Evolutionary conservation across 2,797 vertebrate genomes (phyloP).

Genomic region (Enteromius radiatus): DNA sequence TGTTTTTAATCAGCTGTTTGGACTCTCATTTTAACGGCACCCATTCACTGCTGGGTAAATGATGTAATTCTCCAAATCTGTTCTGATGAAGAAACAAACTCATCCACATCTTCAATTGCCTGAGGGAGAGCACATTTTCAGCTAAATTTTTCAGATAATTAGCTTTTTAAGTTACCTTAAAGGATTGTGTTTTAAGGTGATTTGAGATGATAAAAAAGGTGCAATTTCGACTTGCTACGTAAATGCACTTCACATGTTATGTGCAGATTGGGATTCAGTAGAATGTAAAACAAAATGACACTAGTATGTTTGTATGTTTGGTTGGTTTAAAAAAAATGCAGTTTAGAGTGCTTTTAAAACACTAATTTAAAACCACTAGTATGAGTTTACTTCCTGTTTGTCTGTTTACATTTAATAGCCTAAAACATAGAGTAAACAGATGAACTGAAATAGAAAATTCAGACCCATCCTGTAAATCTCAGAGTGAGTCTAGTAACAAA

Average conservation of each 20-base stretch:
- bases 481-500: conserved; percentile 11
- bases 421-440: background rate
- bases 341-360: background rate
- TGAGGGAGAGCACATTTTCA: background rate
- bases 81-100: too few species aligned
- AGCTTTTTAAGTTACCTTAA: background rate
- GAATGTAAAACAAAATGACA: background rate
- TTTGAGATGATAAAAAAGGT: too few species aligned
- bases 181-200: too few species aligned
- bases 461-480: conserved; percentile 9
- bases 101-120: background rate
- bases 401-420: conserved; percentile 42
- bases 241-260: background rate
- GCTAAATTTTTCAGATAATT: background rate
- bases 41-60: background rate
- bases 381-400: background rate
- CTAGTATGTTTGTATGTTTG: background rate
- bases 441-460: background rate
- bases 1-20: background rate
- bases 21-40: background rate
- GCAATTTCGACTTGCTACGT: background rate
- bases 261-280: background rate
- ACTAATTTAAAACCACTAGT: conserved; percentile 17
- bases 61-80: background rate
- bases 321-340: background rate